Evolutionary conservation across 2,888 invertebrate genomes (phyloP).

Genomic region (Dascillus cervinus): DNA sequence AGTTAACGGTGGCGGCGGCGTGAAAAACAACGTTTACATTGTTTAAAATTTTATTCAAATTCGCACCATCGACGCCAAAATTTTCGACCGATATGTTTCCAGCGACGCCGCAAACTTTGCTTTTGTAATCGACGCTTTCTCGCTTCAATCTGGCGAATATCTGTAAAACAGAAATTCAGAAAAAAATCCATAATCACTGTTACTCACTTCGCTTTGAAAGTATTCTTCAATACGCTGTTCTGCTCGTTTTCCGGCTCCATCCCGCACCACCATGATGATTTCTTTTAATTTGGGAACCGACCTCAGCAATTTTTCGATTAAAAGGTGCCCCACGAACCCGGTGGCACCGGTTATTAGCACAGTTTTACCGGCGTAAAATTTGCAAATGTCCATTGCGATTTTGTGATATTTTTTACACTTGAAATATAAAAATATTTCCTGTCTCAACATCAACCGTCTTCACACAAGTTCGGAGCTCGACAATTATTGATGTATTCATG

Average conservation of each 20-base stretch:
- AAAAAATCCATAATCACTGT: no score
- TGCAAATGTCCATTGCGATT: not conserved
- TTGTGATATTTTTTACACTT: no score
- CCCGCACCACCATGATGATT: not conserved
- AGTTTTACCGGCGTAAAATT: not conserved
- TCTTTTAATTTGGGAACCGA: not conserved
- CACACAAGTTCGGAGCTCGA: no score
- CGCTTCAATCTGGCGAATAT: not conserved
- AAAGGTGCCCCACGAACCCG: not conserved
- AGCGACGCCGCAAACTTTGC: not conserved
- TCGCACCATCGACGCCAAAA: not conserved
- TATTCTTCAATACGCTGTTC: not conserved
- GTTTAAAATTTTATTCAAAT: not conserved
- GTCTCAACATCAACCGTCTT: no score
- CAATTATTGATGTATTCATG: no score
- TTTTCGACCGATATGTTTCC: not conserved
- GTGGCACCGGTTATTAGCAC: not conserved
- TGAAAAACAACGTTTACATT: slow-evolving; percentile 47
- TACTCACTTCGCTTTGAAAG: not conserved
- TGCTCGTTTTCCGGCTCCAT: not conserved
- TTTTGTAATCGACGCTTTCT: not conserved
- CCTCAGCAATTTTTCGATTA: not conserved
- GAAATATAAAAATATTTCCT: no score
- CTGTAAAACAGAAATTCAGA: not conserved
- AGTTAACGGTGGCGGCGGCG: slow-evolving; percentile 52